Evolutionary conservation across 2,888 invertebrate species (phyloP).

Genomic region (Artemia sinica): DNA sequence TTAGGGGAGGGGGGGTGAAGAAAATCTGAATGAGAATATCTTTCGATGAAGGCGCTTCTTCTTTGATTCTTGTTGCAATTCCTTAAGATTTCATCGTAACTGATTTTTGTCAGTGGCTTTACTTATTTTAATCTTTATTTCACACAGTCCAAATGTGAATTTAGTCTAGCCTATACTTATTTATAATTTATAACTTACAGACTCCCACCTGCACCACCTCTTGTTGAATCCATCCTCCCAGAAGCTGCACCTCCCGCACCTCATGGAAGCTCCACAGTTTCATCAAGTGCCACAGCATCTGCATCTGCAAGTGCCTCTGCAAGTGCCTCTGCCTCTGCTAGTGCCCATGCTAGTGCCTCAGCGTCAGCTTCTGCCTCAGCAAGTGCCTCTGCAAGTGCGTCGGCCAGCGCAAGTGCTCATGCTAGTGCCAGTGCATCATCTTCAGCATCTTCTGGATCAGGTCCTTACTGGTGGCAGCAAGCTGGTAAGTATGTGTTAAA

Average conservation of each 20-base stretch:
- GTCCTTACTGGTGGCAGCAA: conserved; percentile 12
- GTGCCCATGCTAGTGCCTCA: not conserved
- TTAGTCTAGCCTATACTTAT: too few relatives aligned
- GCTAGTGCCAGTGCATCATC: not conserved
- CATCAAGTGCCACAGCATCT: not conserved
- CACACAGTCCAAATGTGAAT: too few relatives aligned
- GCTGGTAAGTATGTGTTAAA: not conserved
- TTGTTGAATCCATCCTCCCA: not conserved
- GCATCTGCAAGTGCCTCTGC: not conserved
- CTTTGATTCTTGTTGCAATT: too few relatives aligned
- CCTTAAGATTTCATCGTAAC: too few relatives aligned
- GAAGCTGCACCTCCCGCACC: not conserved
- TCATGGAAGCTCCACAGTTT: not conserved
- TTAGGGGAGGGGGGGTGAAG: too few relatives aligned
- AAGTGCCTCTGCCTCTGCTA: not conserved
- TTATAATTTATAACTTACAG: not conserved
- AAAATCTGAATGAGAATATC: too few relatives aligned
- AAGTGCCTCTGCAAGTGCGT: not conserved
- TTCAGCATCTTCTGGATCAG: not conserved
- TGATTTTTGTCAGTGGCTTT: too few relatives aligned
- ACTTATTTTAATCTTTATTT: too few relatives aligned
- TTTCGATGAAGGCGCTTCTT: too few relatives aligned
- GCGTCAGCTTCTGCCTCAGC: not conserved
- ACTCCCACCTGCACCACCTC: not conserved
- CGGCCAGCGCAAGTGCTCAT: not conserved